Base-by-base conservation (phyloP, 2,888 invertebrate genomes). In the Metacarcinus magister region DNA sequence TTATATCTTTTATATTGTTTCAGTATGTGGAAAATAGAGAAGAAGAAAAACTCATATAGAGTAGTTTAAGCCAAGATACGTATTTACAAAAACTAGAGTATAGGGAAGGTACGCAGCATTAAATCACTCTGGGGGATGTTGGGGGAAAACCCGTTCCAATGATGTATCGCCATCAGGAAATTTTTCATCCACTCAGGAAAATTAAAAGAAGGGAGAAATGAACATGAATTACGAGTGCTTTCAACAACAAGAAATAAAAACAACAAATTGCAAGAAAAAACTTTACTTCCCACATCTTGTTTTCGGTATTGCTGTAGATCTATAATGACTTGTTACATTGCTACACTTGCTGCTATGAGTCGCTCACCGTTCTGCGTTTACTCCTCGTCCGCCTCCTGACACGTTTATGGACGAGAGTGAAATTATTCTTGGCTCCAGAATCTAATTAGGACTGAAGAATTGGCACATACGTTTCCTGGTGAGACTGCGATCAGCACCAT, bases 401-500 rank as follows among this genome's bases (percentile, higher is more conserved):
- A 32, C 28, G 44, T 43, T 94, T 89, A 94, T 60, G 54, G 54
- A 48, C 82, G 89, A 94, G 89, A 39, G 39, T 54, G 93, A 43
- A 93, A 75, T 93, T 93, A 75, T 75, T 67, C 94, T 94, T 94
- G 87, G 54, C 90, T 89, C 39, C 89, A 94, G 89, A 94, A 94
- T 94, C 94, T 94, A 94, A 94, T 94, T 94, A 94, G 82, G 93
- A 48, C 48, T 94, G 94, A 94, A 94, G 90, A 94, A 94, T 90
- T 90, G 94, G 54, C 94, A 89, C 94, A 94, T 94, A 87, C 60
- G 60, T 94, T 94, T 94, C 90, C 94, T 94, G n/a, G 89, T 13
- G 90, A 39, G 43, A 16, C 39, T 46, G 89, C 39, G 90, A 89
- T 90, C 87, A 82, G 28, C 87, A 39, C 48, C 94, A 94, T 46